Conservation (phyloP, 2,797 vertebrate genomes). For the Falco berigora region DNA sequence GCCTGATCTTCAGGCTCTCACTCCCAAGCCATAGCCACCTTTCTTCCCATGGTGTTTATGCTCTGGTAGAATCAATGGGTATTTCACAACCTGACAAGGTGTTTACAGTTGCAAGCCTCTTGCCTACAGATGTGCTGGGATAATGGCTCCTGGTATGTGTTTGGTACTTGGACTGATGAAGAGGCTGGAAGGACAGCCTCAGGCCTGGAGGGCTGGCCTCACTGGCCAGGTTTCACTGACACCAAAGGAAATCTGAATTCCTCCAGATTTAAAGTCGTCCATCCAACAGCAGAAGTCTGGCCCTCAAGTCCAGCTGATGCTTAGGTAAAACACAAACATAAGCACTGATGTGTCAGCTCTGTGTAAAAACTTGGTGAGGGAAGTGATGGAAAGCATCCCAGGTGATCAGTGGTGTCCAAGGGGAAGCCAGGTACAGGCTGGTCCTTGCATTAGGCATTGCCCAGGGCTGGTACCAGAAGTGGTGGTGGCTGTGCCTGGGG, state of each 20-base stretch:
- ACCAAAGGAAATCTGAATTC: background rate
- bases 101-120: conserved; percentile 26
- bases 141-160: background rate
- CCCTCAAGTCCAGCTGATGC: background rate
- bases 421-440: background rate
- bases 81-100: conserved; percentile 39
- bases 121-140: background rate
- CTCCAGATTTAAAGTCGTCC: background rate
- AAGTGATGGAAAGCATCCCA: background rate
- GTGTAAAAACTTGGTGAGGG: background rate
- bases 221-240: background rate
- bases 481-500: background rate
- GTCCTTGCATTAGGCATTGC: background rate
- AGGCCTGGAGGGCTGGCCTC: background rate
- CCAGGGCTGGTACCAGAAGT: background rate
- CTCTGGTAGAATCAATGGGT: background rate
- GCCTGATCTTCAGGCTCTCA: background rate
- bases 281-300: background rate
- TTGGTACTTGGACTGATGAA: background rate
- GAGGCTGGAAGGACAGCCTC: background rate
- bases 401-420: background rate
- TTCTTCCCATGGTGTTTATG: conserved; percentile 12
- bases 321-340: background rate
- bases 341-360: background rate
- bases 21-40: background rate